These are phyloP conservation scores for Plutomurus gul DNA, from an alignment of 1,140 invertebrate species.

Conservation along the genomic window DNA sequence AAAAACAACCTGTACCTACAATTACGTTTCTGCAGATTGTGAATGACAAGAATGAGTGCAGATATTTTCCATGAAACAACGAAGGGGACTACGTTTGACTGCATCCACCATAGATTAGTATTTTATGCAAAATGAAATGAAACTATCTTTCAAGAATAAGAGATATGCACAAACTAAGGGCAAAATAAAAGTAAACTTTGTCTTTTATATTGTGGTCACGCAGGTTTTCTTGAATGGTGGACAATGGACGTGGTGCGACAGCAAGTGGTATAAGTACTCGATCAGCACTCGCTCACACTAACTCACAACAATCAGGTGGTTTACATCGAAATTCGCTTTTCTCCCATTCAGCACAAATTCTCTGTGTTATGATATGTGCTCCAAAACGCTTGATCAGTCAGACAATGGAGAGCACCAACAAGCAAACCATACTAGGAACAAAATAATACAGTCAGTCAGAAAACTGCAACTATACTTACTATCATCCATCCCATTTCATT, in stretches of 20 bases:
- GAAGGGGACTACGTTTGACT: too few species aligned
- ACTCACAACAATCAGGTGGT: background rate
- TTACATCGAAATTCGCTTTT: background rate
- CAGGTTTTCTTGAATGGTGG: conserved; percentile 16
- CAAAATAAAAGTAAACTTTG: conserved; percentile 15
- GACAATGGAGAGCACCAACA: background rate
- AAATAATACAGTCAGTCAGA: background rate
- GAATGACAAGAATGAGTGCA: too few species aligned
- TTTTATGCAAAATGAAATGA: background rate
- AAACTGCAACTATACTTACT: background rate
- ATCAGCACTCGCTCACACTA: background rate
- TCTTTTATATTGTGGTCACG: conserved; percentile 9
- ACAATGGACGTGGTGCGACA: background rate
- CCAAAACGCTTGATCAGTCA: background rate
- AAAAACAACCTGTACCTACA: too few species aligned
- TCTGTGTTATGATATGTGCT: background rate
- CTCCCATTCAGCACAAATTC: background rate
- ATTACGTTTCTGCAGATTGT: too few species aligned
- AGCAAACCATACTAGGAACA: background rate
- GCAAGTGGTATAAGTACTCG: background rate
- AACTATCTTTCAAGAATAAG: background rate
- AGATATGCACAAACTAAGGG: background rate
- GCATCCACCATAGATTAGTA: background rate
- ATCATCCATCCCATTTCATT: too few species aligned
- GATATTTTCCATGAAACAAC: background rate